Percentiles rank a stretch among this genome's conserved stretches.
These are phyloP conservation scores for Heterodera schachtii DNA, from an alignment of 1,140 invertebrate species.

Conservation along the genomic window DNA sequence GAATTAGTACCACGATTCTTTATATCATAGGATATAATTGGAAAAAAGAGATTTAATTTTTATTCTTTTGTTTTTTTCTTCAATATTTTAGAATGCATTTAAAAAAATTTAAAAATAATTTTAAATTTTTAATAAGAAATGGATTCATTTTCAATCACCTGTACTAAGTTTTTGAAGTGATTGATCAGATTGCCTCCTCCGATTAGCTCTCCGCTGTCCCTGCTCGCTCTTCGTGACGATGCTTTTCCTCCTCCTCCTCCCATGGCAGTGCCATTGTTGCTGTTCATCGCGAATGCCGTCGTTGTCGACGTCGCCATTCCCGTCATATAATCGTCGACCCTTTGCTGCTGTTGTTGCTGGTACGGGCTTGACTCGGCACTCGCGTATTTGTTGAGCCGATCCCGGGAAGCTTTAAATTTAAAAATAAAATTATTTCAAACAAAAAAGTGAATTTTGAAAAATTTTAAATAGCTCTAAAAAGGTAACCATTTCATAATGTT, in stretches of 20 bases:
- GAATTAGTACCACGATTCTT: no score
- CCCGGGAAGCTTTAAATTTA: background rate
- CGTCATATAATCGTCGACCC: background rate
- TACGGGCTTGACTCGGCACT: slow-evolving; percentile 14
- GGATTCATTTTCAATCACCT: background rate
- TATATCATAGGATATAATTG: background rate
- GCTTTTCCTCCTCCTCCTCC: slow-evolving; percentile 10
- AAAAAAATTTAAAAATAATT: no score
- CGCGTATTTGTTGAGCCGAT: slow-evolving; percentile 27
- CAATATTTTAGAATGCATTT: no score
- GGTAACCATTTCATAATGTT: no score
- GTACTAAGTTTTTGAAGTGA: slow-evolving; percentile 29
- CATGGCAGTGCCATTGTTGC: background rate
- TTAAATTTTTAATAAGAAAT: no score
- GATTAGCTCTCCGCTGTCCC: slow-evolving; percentile 18
- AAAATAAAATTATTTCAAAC: no score
- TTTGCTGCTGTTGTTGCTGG: slow-evolving; percentile 16
- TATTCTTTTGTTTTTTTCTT: no score
- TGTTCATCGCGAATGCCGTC: no score
- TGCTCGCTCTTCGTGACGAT: slow-evolving; percentile 8
- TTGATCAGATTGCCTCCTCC: slow-evolving; percentile 23
- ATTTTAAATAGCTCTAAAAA: background rate
- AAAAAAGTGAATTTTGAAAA: background rate
- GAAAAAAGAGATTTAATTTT: background rate
- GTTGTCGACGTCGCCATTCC: background rate